Evolutionary conservation across 2,888 invertebrate genomes (phyloP).

Genomic region (Aplocera efformata): DNA sequence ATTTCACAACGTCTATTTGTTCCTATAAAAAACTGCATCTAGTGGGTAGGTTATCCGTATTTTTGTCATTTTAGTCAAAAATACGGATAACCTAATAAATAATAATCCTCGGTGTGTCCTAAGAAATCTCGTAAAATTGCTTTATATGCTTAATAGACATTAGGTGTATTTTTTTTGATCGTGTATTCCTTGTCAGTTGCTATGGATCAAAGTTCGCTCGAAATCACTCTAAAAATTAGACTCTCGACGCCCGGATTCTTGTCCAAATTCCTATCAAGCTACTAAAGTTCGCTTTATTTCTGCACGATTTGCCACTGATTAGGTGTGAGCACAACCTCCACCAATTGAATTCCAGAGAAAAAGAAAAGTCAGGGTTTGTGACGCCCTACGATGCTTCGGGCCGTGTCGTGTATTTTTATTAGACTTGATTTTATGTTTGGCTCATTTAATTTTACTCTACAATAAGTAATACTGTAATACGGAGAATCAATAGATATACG

Average conservation of each 20-base stretch:
- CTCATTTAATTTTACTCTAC: slow-evolving; percentile 2
- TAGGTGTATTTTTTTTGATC: too few relatives aligned
- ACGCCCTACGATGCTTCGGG: slow-evolving; percentile 5
- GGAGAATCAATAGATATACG: too few relatives aligned
- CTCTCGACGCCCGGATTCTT: slow-evolving; percentile 43
- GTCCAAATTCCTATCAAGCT: slow-evolving; percentile 51
- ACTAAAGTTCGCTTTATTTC: slow-evolving; percentile 50
- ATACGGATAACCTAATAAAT: too few relatives aligned
- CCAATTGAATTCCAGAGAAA: slow-evolving; percentile 50
- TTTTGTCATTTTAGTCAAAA: too few relatives aligned
- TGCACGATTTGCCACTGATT: slow-evolving; percentile 67
- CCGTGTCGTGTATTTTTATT: slow-evolving; percentile 11
- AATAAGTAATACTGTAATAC: too few relatives aligned
- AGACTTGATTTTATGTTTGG: slow-evolving; percentile 5
- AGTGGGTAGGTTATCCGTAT: too few relatives aligned
- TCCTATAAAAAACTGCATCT: too few relatives aligned
- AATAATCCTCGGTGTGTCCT: too few relatives aligned
- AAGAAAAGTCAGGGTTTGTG: slow-evolving; percentile 36
- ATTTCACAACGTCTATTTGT: too few relatives aligned
- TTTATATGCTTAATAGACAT: too few relatives aligned
- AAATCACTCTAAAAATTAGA: slow-evolving; percentile 14
- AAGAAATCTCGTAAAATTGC: too few relatives aligned
- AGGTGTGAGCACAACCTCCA: slow-evolving; percentile 36
- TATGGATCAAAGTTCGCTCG: neutral
- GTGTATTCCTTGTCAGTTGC: neutral